Conservation (phyloP, 2,113 vertebrate genomes). For the Cephalopholis sonnerati region DNA sequence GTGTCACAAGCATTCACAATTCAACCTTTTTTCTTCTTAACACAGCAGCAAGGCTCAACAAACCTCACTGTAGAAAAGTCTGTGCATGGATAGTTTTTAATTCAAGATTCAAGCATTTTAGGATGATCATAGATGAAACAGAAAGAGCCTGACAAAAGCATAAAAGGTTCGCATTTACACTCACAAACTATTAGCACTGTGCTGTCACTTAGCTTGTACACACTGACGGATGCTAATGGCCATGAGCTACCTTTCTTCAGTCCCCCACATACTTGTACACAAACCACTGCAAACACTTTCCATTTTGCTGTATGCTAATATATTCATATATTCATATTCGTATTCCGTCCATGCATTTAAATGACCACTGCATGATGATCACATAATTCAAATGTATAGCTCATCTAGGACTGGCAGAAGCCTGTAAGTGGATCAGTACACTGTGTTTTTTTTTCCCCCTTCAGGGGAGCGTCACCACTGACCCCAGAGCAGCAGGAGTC, state of each 20-base stretch:
- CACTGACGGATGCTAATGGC: constrained; percentile 50
- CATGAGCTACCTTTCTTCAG: constrained; percentile 28
- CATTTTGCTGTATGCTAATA: constrained; percentile 51
- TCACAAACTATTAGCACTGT: constrained; percentile 8
- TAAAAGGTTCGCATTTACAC: constrained; percentile 9
- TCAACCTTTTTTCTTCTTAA: background rate
- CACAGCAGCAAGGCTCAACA: background rate
- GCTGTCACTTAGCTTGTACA: constrained; percentile 21
- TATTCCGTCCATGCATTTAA: constrained; percentile 68
- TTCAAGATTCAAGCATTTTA: background rate
- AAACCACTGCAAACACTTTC: constrained; percentile 45
- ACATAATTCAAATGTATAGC: constrained; percentile 63
- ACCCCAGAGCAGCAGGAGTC: constrained; percentile 63
- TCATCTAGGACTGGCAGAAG: constrained; percentile 37
- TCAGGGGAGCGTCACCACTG: constrained; percentile 40
- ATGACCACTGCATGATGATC: constrained; percentile 59
- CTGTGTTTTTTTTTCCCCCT: background rate
- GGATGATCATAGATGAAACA: background rate
- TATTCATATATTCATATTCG: constrained; percentile 72
- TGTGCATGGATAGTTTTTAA: background rate
- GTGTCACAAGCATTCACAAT: background rate
- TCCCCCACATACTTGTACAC: constrained; percentile 33
- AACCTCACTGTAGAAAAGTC: background rate
- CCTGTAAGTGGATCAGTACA: constrained; percentile 20
- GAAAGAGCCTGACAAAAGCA: constrained; percentile 6